These are phyloP conservation scores for Calyptommatus sinebrachiatus DNA, from an alignment of 2,113 vertebrate species.

Conservation along the genomic window DNA sequence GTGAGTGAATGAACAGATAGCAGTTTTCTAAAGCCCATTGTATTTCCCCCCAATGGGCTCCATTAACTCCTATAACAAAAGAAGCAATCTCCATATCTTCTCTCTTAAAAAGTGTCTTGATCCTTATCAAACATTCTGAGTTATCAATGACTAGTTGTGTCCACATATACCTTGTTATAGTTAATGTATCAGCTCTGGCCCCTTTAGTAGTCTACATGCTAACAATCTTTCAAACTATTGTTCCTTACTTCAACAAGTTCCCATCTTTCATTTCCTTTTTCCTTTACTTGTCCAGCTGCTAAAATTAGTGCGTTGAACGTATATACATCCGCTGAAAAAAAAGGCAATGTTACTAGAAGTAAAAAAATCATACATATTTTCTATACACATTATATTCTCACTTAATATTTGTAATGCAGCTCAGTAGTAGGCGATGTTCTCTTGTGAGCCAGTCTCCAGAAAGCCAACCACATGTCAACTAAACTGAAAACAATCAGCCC, in stretches of 20 bases:
- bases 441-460: constrained; percentile 39
- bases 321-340: constrained; percentile 81
- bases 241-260: constrained; percentile 79
- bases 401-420: constrained; percentile 29
- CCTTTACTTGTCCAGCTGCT: constrained; percentile 66
- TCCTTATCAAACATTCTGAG: not conserved
- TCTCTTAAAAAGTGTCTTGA: not conserved
- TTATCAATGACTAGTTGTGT: not conserved
- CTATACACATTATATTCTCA: not conserved
- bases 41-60: too few species aligned
- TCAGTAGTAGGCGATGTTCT: constrained; percentile 56
- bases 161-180: not conserved
- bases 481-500: constrained; percentile 14
- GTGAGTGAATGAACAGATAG: too few species aligned
- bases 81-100: too few species aligned
- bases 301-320: constrained; percentile 85
- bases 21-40: too few species aligned
- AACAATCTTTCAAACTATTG: not conserved
- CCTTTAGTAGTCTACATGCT: not conserved
- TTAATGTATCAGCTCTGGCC: too few species aligned
- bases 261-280: constrained; percentile 75
- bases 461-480: constrained; percentile 35
- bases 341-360: not conserved
- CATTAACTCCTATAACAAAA: too few species aligned
- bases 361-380: not conserved